Conservation (phyloP, 2,797 vertebrate species). For the Chelmon rostratus region DNA sequence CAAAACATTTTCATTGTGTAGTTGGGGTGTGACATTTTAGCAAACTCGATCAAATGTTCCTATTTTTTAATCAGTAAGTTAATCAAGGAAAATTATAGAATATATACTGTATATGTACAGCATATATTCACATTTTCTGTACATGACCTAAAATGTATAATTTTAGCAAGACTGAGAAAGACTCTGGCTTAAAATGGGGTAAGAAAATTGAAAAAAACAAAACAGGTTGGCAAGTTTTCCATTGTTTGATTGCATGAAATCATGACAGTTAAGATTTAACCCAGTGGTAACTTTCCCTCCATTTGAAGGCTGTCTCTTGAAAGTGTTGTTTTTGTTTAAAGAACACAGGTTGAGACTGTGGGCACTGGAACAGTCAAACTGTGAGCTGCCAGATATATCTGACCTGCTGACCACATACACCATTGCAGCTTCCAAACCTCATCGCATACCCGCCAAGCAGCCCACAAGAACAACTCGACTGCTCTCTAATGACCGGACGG, state of each 20-base stretch:
- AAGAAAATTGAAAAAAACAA: neutral
- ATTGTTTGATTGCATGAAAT: neutral
- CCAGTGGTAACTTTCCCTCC: slow-evolving; percentile 35
- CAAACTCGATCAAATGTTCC: no score
- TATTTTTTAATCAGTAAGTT: no score
- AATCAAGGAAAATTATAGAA: neutral
- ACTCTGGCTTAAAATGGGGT: neutral
- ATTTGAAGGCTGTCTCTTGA: slow-evolving; percentile 25
- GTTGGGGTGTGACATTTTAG: no score
- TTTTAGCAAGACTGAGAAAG: neutral
- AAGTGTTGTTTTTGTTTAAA: slow-evolving; percentile 69
- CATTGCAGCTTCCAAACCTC: slow-evolving; percentile 68
- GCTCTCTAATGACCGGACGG: slow-evolving; percentile 55
- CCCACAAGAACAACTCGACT: slow-evolving; percentile 66
- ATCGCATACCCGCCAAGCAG: slow-evolving; percentile 54
- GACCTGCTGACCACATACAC: slow-evolving; percentile 73
- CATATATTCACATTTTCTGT: neutral
- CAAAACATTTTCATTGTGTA: no score
- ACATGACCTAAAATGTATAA: neutral
- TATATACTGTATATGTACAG: neutral
- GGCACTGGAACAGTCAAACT: slow-evolving; percentile 45
- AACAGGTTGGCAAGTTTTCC: neutral
- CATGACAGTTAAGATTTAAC: slow-evolving; percentile 8
- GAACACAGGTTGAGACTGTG: slow-evolving; percentile 61
- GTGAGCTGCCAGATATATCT: slow-evolving; percentile 67